phyloP scores from a whole-genome alignment of 1,140 invertebrate genomes.

The Chelonus insularis region DNA sequence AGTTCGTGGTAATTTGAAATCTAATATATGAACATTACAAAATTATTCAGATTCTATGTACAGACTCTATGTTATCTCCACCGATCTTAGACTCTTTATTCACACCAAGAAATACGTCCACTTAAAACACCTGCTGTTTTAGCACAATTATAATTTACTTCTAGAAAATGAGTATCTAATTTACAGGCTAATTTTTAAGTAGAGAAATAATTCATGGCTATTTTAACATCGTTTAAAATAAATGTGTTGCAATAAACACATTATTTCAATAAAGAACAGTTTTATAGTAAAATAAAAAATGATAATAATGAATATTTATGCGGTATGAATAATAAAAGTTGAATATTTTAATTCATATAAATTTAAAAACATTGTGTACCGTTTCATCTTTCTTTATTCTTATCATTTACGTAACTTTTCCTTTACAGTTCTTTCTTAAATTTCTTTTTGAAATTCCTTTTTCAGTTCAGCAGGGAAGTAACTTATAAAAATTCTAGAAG shows the following conservation, averaged over 20 bases:
- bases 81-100: neutral
- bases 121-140: neutral
- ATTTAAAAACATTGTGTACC: neutral
- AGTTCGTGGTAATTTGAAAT: too few species aligned
- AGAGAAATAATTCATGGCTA: too few species aligned
- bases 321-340: neutral
- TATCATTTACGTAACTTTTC: neutral
- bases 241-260: too few species aligned
- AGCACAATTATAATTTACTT: neutral
- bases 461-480: conserved; percentile 28
- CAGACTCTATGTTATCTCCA: too few species aligned
- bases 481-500: conserved; percentile 55
- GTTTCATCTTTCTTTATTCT: neutral
- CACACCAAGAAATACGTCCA: neutral
- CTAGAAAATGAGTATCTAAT: too few species aligned
- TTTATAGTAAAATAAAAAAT: too few species aligned
- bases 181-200: too few species aligned
- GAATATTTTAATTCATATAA: neutral
- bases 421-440: neutral
- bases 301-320: conserved; percentile 7
- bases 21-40: neutral
- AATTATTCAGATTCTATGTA: conserved; percentile 13
- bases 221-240: too few species aligned
- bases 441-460: neutral
- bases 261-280: too few species aligned